A percentile compares a stretch with the other conserved stretches of the same genome.
Evolutionary conservation across 1,140 invertebrate species (phyloP).

Genomic region (Uloborus diversus): DNA sequence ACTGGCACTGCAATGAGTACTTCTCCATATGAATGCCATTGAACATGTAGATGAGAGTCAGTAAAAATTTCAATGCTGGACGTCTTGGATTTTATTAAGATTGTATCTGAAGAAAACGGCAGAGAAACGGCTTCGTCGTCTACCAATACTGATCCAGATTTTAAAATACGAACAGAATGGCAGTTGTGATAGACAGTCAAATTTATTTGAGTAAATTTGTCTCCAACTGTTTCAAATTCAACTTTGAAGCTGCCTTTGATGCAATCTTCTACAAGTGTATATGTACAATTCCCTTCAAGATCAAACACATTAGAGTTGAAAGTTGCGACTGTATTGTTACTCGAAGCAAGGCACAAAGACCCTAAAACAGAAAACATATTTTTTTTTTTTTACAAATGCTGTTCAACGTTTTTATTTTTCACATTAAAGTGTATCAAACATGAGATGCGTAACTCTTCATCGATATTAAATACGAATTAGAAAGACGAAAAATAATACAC

Average conservation of each 20-base stretch:
- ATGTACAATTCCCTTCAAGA: neutral
- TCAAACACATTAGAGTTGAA: neutral
- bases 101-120: neutral
- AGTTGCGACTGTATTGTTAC: neutral
- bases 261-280: neutral
- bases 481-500: no score
- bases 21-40: neutral
- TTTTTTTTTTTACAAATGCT: no score
- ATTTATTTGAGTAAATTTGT: neutral
- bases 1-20: neutral
- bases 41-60: neutral
- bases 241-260: neutral
- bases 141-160: neutral
- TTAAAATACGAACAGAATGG: neutral
- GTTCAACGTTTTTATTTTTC: no score
- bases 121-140: neutral
- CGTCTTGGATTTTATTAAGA: neutral
- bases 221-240: neutral
- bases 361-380: neutral
- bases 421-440: no score
- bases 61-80: neutral
- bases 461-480: no score
- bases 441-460: no score
- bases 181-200: neutral
- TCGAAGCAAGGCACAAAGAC: neutral